These are phyloP conservation scores for Tolmerus cingulatus DNA, from an alignment of 2,888 invertebrate species.

Conservation along the genomic window DNA sequence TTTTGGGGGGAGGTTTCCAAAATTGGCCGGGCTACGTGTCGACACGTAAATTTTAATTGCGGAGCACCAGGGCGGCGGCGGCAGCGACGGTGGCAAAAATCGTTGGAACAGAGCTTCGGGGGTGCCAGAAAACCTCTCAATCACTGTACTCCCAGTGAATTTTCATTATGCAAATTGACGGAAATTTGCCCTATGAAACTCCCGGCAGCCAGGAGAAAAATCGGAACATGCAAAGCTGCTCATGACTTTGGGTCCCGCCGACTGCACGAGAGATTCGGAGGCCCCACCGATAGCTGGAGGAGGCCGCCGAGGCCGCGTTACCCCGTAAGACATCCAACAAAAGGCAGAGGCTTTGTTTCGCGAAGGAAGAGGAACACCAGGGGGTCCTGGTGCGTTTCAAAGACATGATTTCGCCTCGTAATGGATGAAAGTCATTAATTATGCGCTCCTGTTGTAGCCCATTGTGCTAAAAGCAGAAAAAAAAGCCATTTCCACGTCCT, in stretches of 20 bases:
- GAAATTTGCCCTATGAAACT: not conserved
- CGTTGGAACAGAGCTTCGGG: not conserved
- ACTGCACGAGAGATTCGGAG: not conserved
- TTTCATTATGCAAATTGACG: not conserved
- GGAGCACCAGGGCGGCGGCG: not conserved
- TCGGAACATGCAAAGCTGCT: not conserved
- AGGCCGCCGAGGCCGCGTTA: not conserved
- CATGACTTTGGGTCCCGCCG: not conserved
- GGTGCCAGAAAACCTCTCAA: not conserved
- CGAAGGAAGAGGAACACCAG: not conserved
- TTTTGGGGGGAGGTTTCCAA: not conserved
- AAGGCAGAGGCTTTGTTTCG: not conserved
- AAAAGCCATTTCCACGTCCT: not conserved
- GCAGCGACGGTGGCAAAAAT: not conserved
- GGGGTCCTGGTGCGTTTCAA: not conserved
- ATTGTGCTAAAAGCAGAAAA: conserved; percentile 19
- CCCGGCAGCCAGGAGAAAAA: not conserved
- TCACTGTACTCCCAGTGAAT: not conserved
- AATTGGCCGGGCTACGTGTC: not conserved
- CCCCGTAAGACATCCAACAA: not conserved
- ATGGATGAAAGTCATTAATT: conserved; percentile 42
- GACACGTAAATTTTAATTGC: not conserved
- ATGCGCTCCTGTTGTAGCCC: conserved; percentile 31
- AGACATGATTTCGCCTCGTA: conserved; percentile 21
- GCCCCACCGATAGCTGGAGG: not conserved